Evolutionary conservation across 1,140 invertebrate genomes (phyloP), one percentile per base, ranked within the genome.

Genomic region (Platyscapa corneri): DNA sequence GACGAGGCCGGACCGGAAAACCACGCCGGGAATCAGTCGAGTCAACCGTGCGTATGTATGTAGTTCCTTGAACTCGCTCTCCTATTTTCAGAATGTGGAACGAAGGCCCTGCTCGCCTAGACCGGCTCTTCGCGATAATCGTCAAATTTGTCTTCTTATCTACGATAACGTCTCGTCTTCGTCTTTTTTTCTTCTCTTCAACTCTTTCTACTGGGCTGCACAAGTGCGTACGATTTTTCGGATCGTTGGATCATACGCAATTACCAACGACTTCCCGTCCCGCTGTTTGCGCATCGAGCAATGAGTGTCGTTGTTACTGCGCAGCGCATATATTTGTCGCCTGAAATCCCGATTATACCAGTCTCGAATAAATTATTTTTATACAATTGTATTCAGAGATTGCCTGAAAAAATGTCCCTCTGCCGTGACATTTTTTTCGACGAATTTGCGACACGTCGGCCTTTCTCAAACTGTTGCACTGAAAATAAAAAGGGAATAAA

Each of bases 51-150:
- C 32, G 46, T 72, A 70, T 37, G 37, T 37, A 23, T 34, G 18
- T 60, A 74, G 81, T 82, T 82, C 81, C 70, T 82, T 82, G 67
- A 82, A 82, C 81, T 82, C 81, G 70, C 32, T 64, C 72, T 46
- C 74, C 83, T 84, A 84, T 84, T 84, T 84, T 84, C 75, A 27
- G 83, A 84, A 84, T 84, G 23, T 84, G 30, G 75, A 84, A 46
- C 82, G 39, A 30, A 64, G 53, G 53, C 53, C 70, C 72, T 37
- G n/a, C 32, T 16, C 14, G 10, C 67, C 70, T 56, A 74, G 39
- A 37, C 37, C 34, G 23, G 1, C 23, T 65, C 37, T 20, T 34
- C n/a, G 27, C 34, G 42, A 72, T 46, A 49, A 82, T 37, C 65
- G 67, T 39, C 39, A 18, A 82, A 34, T 72, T 72, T 60, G 67